These are phyloP conservation scores for Armadillidium nasatum DNA, from an alignment of 1,140 invertebrate genomes.

Conservation along the genomic window DNA sequence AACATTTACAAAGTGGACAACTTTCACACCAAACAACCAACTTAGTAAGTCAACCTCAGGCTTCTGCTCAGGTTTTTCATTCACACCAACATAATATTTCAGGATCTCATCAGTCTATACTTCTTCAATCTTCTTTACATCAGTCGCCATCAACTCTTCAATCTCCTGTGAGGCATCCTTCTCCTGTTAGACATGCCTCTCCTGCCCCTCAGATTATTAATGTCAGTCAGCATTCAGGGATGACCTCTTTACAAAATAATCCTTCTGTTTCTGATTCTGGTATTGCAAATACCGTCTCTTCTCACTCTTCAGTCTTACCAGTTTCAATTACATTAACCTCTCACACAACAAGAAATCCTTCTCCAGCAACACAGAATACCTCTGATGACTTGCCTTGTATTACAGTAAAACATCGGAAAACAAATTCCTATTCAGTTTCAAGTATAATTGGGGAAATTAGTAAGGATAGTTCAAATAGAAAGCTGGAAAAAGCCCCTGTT, in stretches of 20 bases:
- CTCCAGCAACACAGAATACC: not conserved
- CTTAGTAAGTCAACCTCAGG: not conserved
- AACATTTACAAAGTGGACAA: not conserved
- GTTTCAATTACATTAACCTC: not conserved
- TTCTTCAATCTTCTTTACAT: slow-evolving; percentile 1
- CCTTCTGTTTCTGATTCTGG: not conserved
- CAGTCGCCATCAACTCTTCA: slow-evolving; percentile 6
- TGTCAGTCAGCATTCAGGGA: slow-evolving; percentile 1
- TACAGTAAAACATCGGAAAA: slow-evolving; percentile 33
- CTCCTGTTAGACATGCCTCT: slow-evolving; percentile 2
- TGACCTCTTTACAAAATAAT: not conserved
- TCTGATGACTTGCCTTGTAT: not conserved
- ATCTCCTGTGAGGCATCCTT: not conserved
- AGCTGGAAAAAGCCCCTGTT: no score
- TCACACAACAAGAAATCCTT: not conserved
- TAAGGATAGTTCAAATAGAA: not conserved
- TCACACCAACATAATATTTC: slow-evolving; percentile 10
- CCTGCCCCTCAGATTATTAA: not conserved
- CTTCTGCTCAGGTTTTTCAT: slow-evolving; percentile 1
- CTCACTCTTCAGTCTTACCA: not conserved
- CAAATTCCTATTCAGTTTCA: slow-evolving; percentile 43
- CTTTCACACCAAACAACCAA: not conserved
- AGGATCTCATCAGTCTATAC: not conserved
- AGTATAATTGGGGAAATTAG: slow-evolving; percentile 44
- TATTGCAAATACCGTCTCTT: not conserved